A percentile compares a stretch with the other conserved stretches of the same genome.
Conservation (phyloP, 1,140 invertebrate genomes). For the Branchinecta lindahli region DNA sequence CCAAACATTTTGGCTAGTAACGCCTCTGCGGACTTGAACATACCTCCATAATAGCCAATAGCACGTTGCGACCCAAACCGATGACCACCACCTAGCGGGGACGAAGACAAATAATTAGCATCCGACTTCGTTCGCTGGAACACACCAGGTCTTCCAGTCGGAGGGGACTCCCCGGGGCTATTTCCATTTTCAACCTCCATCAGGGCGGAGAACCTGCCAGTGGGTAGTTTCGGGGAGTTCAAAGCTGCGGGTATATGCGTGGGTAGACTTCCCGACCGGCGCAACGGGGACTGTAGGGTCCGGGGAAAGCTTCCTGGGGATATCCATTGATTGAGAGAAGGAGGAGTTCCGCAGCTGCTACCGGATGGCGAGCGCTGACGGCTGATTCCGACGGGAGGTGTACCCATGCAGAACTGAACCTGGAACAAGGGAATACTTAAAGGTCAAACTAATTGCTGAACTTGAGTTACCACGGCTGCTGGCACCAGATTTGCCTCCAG, state of each 20-base stretch:
- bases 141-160: not conserved
- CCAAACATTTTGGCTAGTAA: too few species aligned
- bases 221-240: slow-evolving; percentile 19
- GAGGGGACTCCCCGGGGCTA: not conserved
- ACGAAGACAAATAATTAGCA: not conserved
- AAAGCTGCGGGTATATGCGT: slow-evolving; percentile 2
- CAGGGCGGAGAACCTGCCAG: slow-evolving; percentile 8
- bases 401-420: slow-evolving; percentile 79
- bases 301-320: slow-evolving; percentile 15
- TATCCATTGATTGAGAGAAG: slow-evolving; percentile 39
- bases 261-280: slow-evolving; percentile 14
- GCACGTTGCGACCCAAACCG: not conserved
- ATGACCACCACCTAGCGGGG: not conserved
- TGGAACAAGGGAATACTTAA: slow-evolving; percentile 25
- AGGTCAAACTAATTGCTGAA: slow-evolving; percentile 4
- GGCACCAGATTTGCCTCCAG: not conserved
- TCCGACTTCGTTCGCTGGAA: not conserved
- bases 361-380: slow-evolving; percentile 45
- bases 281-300: slow-evolving; percentile 22
- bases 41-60: not conserved
- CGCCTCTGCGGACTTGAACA: not conserved
- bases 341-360: slow-evolving; percentile 52
- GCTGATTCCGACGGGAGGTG: slow-evolving; percentile 51
- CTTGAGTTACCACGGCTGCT: not conserved
- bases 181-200: not conserved